Evolutionary conservation across 53 echinoderm and acorn worm genomes (phyloP), one percentile per base, ranked within the genome.

Genomic region (Zoroaster sp.): DNA sequence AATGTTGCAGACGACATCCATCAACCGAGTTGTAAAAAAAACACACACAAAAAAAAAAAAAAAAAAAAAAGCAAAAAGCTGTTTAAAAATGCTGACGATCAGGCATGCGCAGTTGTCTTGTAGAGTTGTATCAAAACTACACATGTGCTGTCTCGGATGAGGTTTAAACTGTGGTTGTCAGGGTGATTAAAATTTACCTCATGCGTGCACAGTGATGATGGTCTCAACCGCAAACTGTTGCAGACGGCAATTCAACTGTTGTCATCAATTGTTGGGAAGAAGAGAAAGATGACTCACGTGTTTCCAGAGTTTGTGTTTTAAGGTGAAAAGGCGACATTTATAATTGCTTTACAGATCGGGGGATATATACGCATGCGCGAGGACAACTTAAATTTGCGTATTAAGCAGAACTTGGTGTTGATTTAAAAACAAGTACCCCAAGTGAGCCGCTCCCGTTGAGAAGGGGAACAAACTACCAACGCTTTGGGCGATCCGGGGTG

Each of bases 1-100:
- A 88, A 88, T 77, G 67, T 88, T 67, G 21, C 78, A 53, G 33
- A 67, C 67, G 68, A 82, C 82, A 82, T 82, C 66, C 66, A 65
- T 82, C 82, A 82, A 82, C 82, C 42, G 67, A 67, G 42, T 23
- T 80, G 77, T 31, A 18, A 8, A 23, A 11, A 41, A 72, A 41
- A 8, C 39, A 72, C 13, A 40, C 73, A 72, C 11, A 40, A n/a
- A 15, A 7, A 33, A 31, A 0, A 31, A 35, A 78, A 53, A 34
- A 59, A 10, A 8, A 59, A 28, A 28, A 12, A 44, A 12, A 44
- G 12, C 8, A 28, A 15, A 59, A 59, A 8, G 63, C 63, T 59
- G 63, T 59, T 59, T 59, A 59, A 55, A 53, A 8, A 45, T 25
- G 45, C 17, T 40, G 66, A 32, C 41, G 65, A 5, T 42, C 14